Evolutionary conservation across 2,888 invertebrate species (phyloP).

Genomic region (Mamestra brassicae): DNA sequence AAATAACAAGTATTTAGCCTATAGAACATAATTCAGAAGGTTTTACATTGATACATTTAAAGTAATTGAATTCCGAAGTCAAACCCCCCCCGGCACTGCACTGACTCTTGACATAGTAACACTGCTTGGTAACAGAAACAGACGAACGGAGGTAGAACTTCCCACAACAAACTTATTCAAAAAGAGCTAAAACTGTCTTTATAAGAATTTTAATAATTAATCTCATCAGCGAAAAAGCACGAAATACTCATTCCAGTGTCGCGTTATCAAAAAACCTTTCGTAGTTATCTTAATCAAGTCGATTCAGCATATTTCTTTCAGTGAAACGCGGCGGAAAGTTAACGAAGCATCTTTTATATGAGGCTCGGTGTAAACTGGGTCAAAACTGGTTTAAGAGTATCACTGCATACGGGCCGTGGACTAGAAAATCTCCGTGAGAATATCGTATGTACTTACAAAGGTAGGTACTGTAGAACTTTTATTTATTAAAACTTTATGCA

Average conservation of each 20-base stretch:
- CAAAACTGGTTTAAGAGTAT: slow-evolving; percentile 44
- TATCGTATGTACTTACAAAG: not conserved
- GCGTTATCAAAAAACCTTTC: slow-evolving; percentile 11
- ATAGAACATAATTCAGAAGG: too few species aligned
- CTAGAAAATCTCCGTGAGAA: slow-evolving; percentile 1
- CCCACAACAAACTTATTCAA: not conserved
- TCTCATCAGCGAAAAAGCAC: not conserved
- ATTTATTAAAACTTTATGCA: too few species aligned
- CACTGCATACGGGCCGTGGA: slow-evolving; percentile 17
- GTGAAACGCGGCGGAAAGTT: slow-evolving; percentile 16
- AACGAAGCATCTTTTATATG: slow-evolving; percentile 41
- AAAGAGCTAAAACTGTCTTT: not conserved
- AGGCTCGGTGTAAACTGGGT: slow-evolving; percentile 42
- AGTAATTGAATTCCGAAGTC: too few species aligned
- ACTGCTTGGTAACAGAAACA: too few species aligned
- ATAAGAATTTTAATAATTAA: not conserved
- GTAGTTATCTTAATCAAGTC: slow-evolving; percentile 43
- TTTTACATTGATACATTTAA: too few species aligned
- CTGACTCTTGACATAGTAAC: too few species aligned
- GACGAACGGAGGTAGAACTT: not conserved
- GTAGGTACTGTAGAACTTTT: too few species aligned
- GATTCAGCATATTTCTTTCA: slow-evolving; percentile 42
- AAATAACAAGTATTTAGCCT: too few species aligned
- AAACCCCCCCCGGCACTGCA: too few species aligned
- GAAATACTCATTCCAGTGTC: not conserved